Evolutionary conservation across 1,140 invertebrate species (phyloP), one percentile per base, ranked within the genome.

Genomic region (Sinonovacula constricta): DNA sequence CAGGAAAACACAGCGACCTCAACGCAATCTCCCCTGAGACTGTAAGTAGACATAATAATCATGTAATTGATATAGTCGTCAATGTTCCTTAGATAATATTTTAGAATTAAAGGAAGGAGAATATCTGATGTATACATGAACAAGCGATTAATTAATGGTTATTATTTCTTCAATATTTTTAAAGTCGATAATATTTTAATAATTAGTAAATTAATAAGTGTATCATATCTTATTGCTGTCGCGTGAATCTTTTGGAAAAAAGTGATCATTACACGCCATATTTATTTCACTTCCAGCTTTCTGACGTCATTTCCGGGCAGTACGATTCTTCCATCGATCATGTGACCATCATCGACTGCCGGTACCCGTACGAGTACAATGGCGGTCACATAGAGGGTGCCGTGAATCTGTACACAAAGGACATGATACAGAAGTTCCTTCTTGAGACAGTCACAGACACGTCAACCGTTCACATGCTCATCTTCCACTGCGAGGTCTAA

Each of bases 281-380:
- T 45, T 10, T 10, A 45, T 69, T 54, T 12, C 33, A 26, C 36
- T 66, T 74, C n/a, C 57, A 87, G 81, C 39, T 88, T 70, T 62
- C 81, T n/a, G 49, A 78, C 1, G 7, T 89, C n/a, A 7, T 89
- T n/a, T 28, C 79, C 24, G 80, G 80, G 18, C 63, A 81, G 10
- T 89, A 85, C 60, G 31, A 54, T 14, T 54, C 87, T 14, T 49
- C 24, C 5, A 56, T 88, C 22, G 81, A 85, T 24, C 67, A 83
- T 31, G 84, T 62, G 56, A 68, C 76, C 31, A 85, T 93, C 34
- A 89, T 92, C 59, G 92, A 91, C 87, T 92, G 88, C 84, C 94
- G 98, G 1, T 99, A 98, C 90, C 98, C 98, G 0, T 99, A 98
- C 89, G 98, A 99, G 90, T 99, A 92, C 88, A 94, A 97, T 15